Evolutionary conservation across 2,888 invertebrate genomes (phyloP), one percentile per base, ranked within the genome.

Genomic region (Agriopis leucophaearia): DNA sequence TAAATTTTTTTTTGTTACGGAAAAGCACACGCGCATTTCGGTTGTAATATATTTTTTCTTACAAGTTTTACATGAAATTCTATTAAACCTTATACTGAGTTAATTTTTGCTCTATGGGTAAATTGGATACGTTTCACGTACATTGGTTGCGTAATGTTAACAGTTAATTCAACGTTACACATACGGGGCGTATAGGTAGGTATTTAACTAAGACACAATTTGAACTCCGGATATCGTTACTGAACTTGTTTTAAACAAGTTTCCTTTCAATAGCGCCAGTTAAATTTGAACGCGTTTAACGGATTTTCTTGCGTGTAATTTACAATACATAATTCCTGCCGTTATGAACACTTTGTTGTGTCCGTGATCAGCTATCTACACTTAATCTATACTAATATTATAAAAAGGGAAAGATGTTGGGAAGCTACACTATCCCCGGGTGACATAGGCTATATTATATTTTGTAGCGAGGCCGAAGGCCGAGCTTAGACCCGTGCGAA

Each of bases 101-200:
- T 45, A 45, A 36, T 54, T 59, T 51, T 45, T 48, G 42, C 40
- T 42, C 42, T 12, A 40, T 54, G 18, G 18, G 38, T 16, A 38
- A 44, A 54, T 42, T 64, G 15, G 38, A 56, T 42, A 15, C 6
- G 35, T 56, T 56, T 27, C 16, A 56, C 48, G 47, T 64, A 38
- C 35, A 40, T 9, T 10, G 12, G 45, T 64, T 59, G 52, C 54
- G 47, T 59, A 64, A 64, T 40, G 44, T 27, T 0, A 56, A 0
- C 38, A 58, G 52, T 64, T 64, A 16, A 52, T 52, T 57, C 57
- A 64, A 64, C 45, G 51, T 58, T 64, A 64, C 48, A n/a, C 51
- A 12, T 18, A 56, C 56, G 16, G 48, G 40, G 15, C 13, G 44
- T 61, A n/a, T n/a, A n/a, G n/a, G n/a, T n/a, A n/a, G n/a, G n/a